Evolutionary conservation across 1,140 invertebrate species (phyloP).

Genomic region (Calliphora vicina): DNA sequence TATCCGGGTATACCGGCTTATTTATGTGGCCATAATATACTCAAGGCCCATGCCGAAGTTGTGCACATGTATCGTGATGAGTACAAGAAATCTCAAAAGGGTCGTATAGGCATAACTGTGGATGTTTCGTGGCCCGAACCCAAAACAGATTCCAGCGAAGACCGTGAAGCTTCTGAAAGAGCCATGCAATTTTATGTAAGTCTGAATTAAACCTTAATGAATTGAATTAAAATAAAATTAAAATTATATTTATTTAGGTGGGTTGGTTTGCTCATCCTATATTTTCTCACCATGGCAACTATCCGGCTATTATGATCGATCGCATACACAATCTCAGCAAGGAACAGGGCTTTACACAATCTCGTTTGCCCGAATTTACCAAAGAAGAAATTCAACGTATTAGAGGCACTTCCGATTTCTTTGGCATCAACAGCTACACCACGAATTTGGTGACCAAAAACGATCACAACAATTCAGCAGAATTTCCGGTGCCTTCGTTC

Average conservation of each 20-base stretch:
- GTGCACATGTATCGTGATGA: constrained; percentile 73
- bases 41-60: constrained; percentile 72
- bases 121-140: constrained; percentile 72
- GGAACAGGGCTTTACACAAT: constrained; percentile 67
- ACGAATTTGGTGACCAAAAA: constrained; percentile 62
- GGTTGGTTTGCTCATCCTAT: constrained; percentile 72
- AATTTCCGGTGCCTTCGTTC: constrained; percentile 64
- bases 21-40: constrained; percentile 70
- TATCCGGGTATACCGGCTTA: constrained; percentile 70
- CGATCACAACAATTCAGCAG: constrained; percentile 61
- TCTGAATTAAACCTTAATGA: constrained; percentile 37
- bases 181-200: constrained; percentile 67
- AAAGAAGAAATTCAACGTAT: constrained; percentile 68
- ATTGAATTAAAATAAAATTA: background rate
- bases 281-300: constrained; percentile 69
- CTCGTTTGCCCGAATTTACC: constrained; percentile 71
- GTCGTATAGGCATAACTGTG: constrained; percentile 71
- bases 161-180: constrained; percentile 66
- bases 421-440: constrained; percentile 71
- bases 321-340: constrained; percentile 67
- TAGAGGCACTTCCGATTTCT: constrained; percentile 70
- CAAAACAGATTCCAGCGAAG: constrained; percentile 64
- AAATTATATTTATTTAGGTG: constrained; percentile 62
- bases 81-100: constrained; percentile 69
- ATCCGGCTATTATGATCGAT: constrained; percentile 69